Conservation (phyloP, 1,140 invertebrate genomes). For the Heliconius eleuchia region DNA sequence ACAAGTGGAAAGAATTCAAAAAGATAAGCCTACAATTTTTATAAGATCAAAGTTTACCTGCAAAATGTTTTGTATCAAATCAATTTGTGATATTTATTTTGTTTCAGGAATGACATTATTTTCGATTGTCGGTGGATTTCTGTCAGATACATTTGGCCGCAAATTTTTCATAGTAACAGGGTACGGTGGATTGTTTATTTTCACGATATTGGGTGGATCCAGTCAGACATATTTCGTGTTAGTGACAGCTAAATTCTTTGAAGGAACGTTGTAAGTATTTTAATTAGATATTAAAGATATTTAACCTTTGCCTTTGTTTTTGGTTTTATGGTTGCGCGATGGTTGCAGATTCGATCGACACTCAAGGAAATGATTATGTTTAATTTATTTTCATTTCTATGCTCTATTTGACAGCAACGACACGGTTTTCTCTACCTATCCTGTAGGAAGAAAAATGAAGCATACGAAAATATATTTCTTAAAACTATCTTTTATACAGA, state of each 20-base stretch:
- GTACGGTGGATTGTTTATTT: conserved; percentile 85
- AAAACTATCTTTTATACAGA: too few species aligned
- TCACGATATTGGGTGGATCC: conserved; percentile 84
- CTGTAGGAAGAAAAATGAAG: too few species aligned
- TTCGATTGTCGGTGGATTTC: conserved; percentile 88
- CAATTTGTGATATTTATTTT: background rate
- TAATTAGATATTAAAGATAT: too few species aligned
- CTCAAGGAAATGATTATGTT: background rate
- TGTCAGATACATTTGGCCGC: conserved; percentile 88
- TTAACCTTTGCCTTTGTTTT: background rate
- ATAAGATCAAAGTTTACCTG: background rate
- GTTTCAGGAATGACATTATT: conserved; percentile 88
- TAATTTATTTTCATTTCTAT: too few species aligned
- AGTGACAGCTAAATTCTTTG: conserved; percentile 86
- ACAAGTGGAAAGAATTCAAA: too few species aligned
- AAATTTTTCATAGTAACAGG: conserved; percentile 85
- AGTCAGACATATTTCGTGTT: conserved; percentile 86
- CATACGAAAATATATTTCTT: too few species aligned
- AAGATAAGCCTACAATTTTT: background rate
- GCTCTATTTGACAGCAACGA: too few species aligned
- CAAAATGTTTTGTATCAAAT: background rate
- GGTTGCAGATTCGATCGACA: background rate
- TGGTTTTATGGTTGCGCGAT: background rate
- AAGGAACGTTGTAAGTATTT: conserved; percentile 87
- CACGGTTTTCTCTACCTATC: too few species aligned